These are phyloP conservation scores for Mesochorus sp. DNA, from an alignment of 2,888 invertebrate species.

Conservation along the genomic window DNA sequence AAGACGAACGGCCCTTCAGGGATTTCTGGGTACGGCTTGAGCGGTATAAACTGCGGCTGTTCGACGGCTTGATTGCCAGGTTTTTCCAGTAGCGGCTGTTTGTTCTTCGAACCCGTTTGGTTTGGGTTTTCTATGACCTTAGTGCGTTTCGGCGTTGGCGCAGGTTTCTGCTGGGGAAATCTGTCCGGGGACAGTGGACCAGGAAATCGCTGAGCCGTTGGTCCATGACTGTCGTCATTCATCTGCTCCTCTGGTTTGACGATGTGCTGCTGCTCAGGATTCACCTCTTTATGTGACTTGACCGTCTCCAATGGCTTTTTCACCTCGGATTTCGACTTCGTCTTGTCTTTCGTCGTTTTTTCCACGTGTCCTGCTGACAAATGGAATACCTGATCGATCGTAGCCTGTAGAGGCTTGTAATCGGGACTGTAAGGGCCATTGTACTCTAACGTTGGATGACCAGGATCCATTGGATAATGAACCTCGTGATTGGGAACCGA, in stretches of 20 bases:
- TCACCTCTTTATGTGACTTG: conserved; percentile 74
- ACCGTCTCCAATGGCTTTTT: conserved; percentile 76
- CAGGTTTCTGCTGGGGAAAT: conserved; percentile 62
- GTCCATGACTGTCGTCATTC: conserved; percentile 13
- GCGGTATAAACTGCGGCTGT: conserved; percentile 75
- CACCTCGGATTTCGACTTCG: conserved; percentile 74
- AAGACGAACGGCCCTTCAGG: conserved; percentile 67
- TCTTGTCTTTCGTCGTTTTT: conserved; percentile 74
- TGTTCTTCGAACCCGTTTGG: conserved; percentile 63
- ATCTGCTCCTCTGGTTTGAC: no score
- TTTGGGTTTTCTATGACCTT: conserved; percentile 60
- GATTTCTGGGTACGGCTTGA: conserved; percentile 66
- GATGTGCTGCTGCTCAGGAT: conserved; percentile 58
- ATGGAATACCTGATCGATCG: conserved; percentile 77
- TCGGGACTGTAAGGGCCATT: conserved; percentile 82
- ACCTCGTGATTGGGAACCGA: conserved; percentile 58
- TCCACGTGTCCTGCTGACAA: conserved; percentile 61
- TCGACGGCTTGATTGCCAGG: conserved; percentile 62
- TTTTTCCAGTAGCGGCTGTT: conserved; percentile 62
- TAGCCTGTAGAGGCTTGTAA: conserved; percentile 75
- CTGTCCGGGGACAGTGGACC: conserved; percentile 76
- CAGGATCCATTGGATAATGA: conserved; percentile 79
- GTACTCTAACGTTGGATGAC: conserved; percentile 78
- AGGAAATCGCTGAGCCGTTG: conserved; percentile 66
- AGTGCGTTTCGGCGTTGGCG: conserved; percentile 22